Percentiles rank a stretch among this genome's conserved stretches.
Conservation (phyloP, 2,797 vertebrate species). For the Neostethus bicornis region DNA sequence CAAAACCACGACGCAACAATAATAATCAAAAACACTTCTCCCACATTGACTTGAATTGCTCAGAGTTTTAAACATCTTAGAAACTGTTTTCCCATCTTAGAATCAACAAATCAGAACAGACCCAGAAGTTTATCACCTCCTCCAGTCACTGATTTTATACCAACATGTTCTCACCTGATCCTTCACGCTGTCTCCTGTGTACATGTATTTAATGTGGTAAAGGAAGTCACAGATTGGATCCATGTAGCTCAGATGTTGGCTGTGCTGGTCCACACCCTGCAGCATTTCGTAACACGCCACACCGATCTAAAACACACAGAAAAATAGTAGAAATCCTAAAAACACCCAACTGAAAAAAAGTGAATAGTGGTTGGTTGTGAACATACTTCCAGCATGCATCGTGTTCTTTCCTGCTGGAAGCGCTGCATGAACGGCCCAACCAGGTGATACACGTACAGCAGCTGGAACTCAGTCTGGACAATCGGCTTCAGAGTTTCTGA, state of each 20-base stretch:
- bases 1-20: background rate
- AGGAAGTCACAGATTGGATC: slow-evolving; percentile 98
- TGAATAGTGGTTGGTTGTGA: too few relatives aligned
- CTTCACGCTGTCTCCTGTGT: slow-evolving; percentile 98
- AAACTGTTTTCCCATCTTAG: too few relatives aligned
- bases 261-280: slow-evolving; percentile 92
- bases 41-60: too few relatives aligned
- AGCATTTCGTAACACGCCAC: slow-evolving; percentile 99
- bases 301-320: slow-evolving; percentile 86
- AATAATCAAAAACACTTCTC: too few relatives aligned
- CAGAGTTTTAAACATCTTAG: too few relatives aligned
- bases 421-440: slow-evolving; percentile 96
- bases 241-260: slow-evolving; percentile 91
- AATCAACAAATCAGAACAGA: too few relatives aligned
- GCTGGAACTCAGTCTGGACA: slow-evolving; percentile 96
- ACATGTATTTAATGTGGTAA: slow-evolving; percentile 99
- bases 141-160: background rate
- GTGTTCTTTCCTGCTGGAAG: slow-evolving; percentile 96
- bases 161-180: slow-evolving; percentile 83
- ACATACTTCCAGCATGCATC: slow-evolving; percentile 97
- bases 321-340: background rate
- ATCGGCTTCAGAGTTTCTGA: slow-evolving; percentile 94
- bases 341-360: too few relatives aligned
- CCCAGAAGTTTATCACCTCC: too few relatives aligned
- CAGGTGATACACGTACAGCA: slow-evolving; percentile 96